A percentile compares a stretch with the other conserved stretches of the same genome.
Conservation (phyloP, 2,113 vertebrate species). For the Fulica atra region DNA sequence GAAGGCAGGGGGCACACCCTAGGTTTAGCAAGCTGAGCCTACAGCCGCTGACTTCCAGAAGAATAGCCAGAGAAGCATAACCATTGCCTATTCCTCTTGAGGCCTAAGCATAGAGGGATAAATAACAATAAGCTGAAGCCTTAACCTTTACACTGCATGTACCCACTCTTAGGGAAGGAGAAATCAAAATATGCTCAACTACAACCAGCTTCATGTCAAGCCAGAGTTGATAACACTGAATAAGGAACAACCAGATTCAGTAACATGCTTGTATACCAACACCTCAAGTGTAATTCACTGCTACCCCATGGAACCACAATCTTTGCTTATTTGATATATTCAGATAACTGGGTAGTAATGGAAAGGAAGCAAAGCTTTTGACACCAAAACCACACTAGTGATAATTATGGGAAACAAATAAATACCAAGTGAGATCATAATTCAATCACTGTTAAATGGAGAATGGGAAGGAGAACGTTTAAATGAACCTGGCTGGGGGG, state of each 20-base stretch:
- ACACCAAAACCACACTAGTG: not conserved
- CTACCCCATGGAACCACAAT: not conserved
- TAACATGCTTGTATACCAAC: not conserved
- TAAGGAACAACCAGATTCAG: not conserved
- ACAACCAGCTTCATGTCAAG: not conserved
- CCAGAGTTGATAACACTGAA: not conserved
- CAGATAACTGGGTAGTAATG: not conserved
- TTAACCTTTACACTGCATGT: not conserved
- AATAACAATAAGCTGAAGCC: not conserved
- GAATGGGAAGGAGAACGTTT: not conserved
- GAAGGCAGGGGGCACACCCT: not conserved
- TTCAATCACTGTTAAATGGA: not conserved
- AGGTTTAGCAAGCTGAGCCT: not conserved
- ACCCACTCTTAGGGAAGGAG: not conserved
- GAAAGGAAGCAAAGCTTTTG: not conserved
- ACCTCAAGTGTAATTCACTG: not conserved
- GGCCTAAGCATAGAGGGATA: not conserved
- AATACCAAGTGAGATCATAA: not conserved
- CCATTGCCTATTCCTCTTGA: not conserved
- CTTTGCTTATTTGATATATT: not conserved
- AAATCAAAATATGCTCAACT: not conserved
- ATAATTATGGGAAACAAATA: not conserved
- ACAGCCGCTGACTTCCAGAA: not conserved
- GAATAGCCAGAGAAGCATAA: not conserved
- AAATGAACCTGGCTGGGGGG: not conserved